These are phyloP conservation scores for Ligdia adustata DNA, from an alignment of 2,888 invertebrate species.

Conservation along the genomic window DNA sequence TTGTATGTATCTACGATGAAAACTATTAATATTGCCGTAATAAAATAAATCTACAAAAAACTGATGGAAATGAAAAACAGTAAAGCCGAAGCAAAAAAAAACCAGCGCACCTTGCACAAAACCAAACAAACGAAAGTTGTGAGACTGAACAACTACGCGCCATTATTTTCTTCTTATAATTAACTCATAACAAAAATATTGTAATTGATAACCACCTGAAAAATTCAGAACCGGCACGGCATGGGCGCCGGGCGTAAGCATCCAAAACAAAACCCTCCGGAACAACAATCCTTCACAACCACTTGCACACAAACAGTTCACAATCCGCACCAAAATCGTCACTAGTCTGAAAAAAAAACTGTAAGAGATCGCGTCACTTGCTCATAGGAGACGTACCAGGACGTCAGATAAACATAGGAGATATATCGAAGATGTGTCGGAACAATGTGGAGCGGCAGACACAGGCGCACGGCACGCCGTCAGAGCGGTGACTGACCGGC, in stretches of 20 bases:
- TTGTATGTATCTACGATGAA: too few species aligned
- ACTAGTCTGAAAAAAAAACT: constrained; percentile 57
- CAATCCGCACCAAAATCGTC: constrained; percentile 63
- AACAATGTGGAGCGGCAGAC: constrained; percentile 58
- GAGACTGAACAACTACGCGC: too few species aligned
- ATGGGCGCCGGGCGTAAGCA: too few species aligned
- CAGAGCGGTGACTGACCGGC: constrained; percentile 83
- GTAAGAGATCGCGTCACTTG: constrained; percentile 59
- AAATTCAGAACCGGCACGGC: constrained; percentile 46
- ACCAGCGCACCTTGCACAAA: too few species aligned
- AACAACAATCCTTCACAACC: constrained; percentile 70
- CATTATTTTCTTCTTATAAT: not conserved
- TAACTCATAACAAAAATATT: not conserved
- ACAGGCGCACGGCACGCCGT: constrained; percentile 77
- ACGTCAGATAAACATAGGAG: constrained; percentile 67
- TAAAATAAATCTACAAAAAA: too few species aligned
- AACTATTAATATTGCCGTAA: too few species aligned
- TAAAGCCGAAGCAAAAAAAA: too few species aligned
- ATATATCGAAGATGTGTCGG: too few species aligned
- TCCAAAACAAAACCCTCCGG: constrained; percentile 62
- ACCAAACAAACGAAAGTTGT: too few species aligned
- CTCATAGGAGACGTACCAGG: constrained; percentile 65
- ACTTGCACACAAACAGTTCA: constrained; percentile 71
- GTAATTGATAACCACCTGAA: constrained; percentile 51
- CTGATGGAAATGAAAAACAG: too few species aligned